phyloP scores from a whole-genome alignment of 1,140 invertebrate genomes.

The Drosophila azteca region DNA sequence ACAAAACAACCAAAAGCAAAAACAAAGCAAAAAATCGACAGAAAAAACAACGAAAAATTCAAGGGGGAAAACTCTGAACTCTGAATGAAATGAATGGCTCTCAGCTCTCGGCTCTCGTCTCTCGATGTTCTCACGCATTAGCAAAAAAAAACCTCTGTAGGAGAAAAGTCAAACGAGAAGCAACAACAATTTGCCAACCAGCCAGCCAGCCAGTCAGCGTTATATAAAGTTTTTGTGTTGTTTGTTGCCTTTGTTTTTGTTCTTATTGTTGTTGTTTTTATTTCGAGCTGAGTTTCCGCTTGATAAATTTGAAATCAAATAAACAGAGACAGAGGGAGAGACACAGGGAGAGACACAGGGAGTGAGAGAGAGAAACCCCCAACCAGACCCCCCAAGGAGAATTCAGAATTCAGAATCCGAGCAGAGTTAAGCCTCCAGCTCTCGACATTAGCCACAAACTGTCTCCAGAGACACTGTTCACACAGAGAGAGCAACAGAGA shows the following conservation, averaged over 20 bases:
- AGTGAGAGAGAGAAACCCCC: too few species aligned
- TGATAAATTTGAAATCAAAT: conserved; percentile 78
- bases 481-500: not conserved
- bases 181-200: conserved; percentile 15
- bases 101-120: conserved; percentile 28
- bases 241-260: conserved; percentile 12
- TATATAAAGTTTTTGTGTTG: conserved; percentile 51
- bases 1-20: too few species aligned
- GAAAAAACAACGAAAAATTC: conserved; percentile 33
- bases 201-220: conserved; percentile 5
- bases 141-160: conserved; percentile 36
- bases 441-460: conserved; percentile 62
- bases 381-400: too few species aligned
- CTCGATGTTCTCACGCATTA: conserved; percentile 75
- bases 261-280: conserved; percentile 13
- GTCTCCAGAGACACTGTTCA: conserved; percentile 49
- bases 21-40: too few species aligned
- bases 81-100: conserved; percentile 40
- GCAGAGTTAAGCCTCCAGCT: conserved; percentile 40
- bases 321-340: conserved; percentile 50
- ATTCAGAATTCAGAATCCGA: not conserved
- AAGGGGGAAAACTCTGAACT: conserved; percentile 29
- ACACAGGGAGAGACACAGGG: too few species aligned
- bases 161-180: conserved; percentile 29
- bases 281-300: conserved; percentile 62